phyloP scores from a whole-genome alignment of 2,888 invertebrate species.

The Resseliella maxima region DNA sequence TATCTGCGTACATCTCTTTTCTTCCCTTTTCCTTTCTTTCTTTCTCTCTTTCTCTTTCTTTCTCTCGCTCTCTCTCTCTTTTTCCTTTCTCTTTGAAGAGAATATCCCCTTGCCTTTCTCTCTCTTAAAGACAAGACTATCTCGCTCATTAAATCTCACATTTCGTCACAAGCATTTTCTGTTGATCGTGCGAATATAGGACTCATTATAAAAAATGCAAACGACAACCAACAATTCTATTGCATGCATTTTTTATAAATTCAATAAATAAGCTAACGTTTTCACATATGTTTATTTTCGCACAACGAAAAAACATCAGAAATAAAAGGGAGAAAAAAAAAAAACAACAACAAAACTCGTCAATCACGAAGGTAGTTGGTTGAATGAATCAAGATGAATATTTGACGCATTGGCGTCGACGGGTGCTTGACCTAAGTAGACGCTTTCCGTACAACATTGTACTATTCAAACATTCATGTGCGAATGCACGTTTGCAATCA shows the following conservation, averaged over 20 bases:
- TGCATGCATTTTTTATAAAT: neutral
- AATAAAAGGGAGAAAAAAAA: too few species aligned
- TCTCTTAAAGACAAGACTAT: too few species aligned
- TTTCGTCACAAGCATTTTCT: too few species aligned
- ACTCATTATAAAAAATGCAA: neutral
- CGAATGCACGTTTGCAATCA: neutral
- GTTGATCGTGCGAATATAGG: too few species aligned
- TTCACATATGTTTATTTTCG: neutral
- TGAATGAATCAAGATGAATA: conserved; percentile 17
- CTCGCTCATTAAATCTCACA: too few species aligned
- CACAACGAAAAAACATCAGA: neutral
- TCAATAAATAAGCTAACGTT: too few species aligned
- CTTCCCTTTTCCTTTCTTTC: too few species aligned
- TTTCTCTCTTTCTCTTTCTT: too few species aligned
- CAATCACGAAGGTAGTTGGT: neutral
- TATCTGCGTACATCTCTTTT: neutral
- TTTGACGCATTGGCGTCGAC: conserved; percentile 38
- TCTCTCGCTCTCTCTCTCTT: too few species aligned
- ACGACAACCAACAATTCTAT: neutral
- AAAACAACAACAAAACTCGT: too few species aligned
- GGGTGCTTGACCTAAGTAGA: conserved; percentile 44
- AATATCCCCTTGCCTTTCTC: too few species aligned
- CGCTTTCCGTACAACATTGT: neutral
- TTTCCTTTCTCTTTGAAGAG: too few species aligned
- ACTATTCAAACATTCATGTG: neutral